phyloP scores from a whole-genome alignment of 2,888 invertebrate genomes.

The Clunio marinus region DNA sequence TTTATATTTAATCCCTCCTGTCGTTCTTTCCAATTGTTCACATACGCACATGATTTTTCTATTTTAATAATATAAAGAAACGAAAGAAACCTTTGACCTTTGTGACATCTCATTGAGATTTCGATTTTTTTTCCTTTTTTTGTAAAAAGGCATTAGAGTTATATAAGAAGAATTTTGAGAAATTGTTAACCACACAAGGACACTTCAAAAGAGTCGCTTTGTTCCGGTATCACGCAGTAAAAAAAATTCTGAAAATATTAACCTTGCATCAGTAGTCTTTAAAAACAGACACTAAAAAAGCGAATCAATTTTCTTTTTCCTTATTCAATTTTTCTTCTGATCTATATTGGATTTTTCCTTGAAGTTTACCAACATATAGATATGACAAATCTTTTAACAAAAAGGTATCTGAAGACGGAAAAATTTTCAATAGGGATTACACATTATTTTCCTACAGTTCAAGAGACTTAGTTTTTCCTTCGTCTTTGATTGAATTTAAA shows the following conservation, averaged over 20 bases:
- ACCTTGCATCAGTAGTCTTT: background rate
- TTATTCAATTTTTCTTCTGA: conserved; percentile 24
- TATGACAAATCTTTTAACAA: no score
- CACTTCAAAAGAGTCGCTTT: conserved; percentile 25
- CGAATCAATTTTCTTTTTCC: conserved; percentile 4
- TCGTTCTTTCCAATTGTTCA: no score
- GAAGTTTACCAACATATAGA: background rate
- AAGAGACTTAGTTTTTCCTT: background rate
- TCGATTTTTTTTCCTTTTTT: background rate
- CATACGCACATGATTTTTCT: no score
- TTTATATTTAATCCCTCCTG: conserved; percentile 24
- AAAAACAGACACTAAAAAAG: background rate
- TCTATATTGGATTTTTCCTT: conserved; percentile 23
- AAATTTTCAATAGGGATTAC: conserved; percentile 36
- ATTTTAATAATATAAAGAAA: no score
- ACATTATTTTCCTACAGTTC: conserved; percentile 32
- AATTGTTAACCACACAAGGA: conserved; percentile 21
- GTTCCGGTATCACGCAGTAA: conserved; percentile 28
- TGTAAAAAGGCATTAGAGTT: conserved; percentile 1
- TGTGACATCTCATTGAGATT: background rate
- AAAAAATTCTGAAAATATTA: background rate
- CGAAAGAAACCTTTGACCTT: conserved; percentile 9
- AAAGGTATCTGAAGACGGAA: conserved; percentile 21
- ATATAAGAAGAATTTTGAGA: background rate
- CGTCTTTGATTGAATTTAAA: conserved; percentile 38